Conservation (phyloP, 2,888 invertebrate species). For the Bombylius major region DNA sequence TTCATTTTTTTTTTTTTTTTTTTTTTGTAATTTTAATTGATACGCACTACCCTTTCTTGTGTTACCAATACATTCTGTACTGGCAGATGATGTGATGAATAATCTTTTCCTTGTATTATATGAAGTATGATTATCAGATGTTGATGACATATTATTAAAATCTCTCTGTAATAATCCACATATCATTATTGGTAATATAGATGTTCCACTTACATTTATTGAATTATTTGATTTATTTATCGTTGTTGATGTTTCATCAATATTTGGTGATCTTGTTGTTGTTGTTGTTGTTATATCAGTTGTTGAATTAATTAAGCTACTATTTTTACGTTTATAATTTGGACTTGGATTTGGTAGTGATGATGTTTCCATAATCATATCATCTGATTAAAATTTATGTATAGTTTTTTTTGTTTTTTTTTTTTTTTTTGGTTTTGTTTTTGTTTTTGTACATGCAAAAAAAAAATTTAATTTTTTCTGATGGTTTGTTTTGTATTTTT, state of each 20-base stretch:
- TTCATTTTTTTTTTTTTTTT: no score
- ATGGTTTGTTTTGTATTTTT: no score
- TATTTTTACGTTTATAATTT: conserved; percentile 3
- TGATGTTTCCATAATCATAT: conserved; percentile 6
- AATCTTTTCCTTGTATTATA: conserved; percentile 9
- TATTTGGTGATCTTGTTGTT: conserved; percentile 1
- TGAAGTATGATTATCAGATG: conserved; percentile 12
- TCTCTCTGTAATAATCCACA: conserved; percentile 37
- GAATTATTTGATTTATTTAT: conserved; percentile 10
- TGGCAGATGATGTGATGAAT: conserved; percentile 15
- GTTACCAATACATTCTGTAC: conserved; percentile 11
- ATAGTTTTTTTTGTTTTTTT: not conserved
- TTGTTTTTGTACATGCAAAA: not conserved
- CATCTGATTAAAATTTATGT: conserved; percentile 5
- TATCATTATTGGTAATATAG: conserved; percentile 38
- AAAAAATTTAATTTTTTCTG: no score
- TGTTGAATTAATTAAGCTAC: not conserved
- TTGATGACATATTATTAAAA: conserved; percentile 12
- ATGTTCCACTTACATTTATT: conserved; percentile 27
- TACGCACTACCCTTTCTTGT: conserved; percentile 19
- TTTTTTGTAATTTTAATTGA: not conserved
- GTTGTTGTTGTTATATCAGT: not conserved
- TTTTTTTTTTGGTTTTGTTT: not conserved
- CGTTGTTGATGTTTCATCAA: conserved; percentile 2
- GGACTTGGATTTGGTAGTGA: conserved; percentile 5